Base-by-base conservation (phyloP, 2,888 invertebrate species). In the Venustoraphidia nigricollis region DNA sequence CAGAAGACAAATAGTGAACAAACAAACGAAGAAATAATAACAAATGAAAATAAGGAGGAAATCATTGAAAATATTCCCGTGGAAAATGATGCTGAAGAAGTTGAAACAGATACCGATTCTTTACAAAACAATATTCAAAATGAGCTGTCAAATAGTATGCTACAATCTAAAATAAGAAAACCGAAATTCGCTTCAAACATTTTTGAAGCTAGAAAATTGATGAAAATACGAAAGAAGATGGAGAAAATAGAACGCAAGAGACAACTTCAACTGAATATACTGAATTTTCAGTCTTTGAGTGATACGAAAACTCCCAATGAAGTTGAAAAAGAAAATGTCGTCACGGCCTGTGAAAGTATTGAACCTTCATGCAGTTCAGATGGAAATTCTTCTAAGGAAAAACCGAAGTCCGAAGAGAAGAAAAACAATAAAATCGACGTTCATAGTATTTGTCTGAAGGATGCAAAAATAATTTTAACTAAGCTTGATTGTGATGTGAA, bases 151-250 rank as follows among this genome's bases (percentile, higher is more conserved):
- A 27, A 6, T 27, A 27, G 6, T 27, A 27, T 27, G 27, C 6
- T 40, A 10, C 45, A 42, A 41, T 49, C 58, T 8, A 72, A 71
- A 10, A 56, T 76, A 34, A 79, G 76, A 53, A 82, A 82, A 59
- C 80, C 79, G 0, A 83, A 79, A 66, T 76, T 79, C 49, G 81
- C 81, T 1, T 76, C 77, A 1, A 82, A 81, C 61, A 70, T 81
- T 41, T 71, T 73, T 54, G 82, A 83, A 66, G 80, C 81, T 1
- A 75, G 72, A 55, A 72, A 71, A 54, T 63, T 81, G 46, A 79
- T 79, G 72, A 80, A 79, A 62, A 75, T 80, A 60, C 66, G 81
- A 8, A 80, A 76, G 53, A 75, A 77, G 54, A 62, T 82, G 51
- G 76, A 77, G 36, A 76, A 76, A 56, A 69, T 78, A 57, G 77